A percentile compares a stretch with the other conserved stretches of the same genome.
These are phyloP conservation scores for Coranthus polyacanthus DNA, from an alignment of 2,797 vertebrate genomes.

Conservation along the genomic window DNA sequence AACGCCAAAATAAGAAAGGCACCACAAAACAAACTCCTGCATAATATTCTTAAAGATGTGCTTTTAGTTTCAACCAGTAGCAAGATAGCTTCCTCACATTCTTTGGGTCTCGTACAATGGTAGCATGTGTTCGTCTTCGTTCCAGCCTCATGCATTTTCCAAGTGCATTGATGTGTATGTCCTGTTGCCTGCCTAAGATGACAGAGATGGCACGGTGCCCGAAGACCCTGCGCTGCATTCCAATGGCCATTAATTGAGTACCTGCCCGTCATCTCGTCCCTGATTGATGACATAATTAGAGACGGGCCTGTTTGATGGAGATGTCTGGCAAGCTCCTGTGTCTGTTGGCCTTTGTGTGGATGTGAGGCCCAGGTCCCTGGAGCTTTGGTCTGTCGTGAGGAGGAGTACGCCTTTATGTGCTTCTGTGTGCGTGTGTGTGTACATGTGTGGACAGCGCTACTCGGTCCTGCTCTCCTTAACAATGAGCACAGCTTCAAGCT, in stretches of 20 bases:
- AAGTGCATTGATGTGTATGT: slow-evolving; percentile 66
- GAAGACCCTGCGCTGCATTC: slow-evolving; percentile 68
- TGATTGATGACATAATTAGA: slow-evolving; percentile 86
- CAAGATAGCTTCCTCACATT: slow-evolving; percentile 36
- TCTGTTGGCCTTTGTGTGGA: slow-evolving; percentile 74
- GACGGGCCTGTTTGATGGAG: slow-evolving; percentile 76
- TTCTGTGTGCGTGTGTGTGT: slow-evolving; percentile 24
- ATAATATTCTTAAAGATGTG: no score
- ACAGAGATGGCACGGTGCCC: slow-evolving; percentile 70
- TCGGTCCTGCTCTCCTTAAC: slow-evolving; percentile 76
- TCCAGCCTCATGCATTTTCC: slow-evolving; percentile 53
- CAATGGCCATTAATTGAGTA: slow-evolving; percentile 80
- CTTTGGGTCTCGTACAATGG: slow-evolving; percentile 50
- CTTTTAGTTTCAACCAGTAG: no score
- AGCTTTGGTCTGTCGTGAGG: slow-evolving; percentile 60
- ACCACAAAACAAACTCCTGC: no score
- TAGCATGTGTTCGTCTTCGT: slow-evolving; percentile 47
- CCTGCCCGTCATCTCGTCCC: slow-evolving; percentile 73
- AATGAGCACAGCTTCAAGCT: slow-evolving; percentile 81
- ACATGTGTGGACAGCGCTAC: slow-evolving; percentile 39
- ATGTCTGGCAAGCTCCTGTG: slow-evolving; percentile 72
- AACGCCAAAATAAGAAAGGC: no score
- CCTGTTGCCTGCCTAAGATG: slow-evolving; percentile 71
- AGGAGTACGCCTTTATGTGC: slow-evolving; percentile 40
- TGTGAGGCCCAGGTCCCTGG: slow-evolving; percentile 67